phyloP scores from a whole-genome alignment of 2,113 vertebrate genomes.

The Laticauda laticaudata region DNA sequence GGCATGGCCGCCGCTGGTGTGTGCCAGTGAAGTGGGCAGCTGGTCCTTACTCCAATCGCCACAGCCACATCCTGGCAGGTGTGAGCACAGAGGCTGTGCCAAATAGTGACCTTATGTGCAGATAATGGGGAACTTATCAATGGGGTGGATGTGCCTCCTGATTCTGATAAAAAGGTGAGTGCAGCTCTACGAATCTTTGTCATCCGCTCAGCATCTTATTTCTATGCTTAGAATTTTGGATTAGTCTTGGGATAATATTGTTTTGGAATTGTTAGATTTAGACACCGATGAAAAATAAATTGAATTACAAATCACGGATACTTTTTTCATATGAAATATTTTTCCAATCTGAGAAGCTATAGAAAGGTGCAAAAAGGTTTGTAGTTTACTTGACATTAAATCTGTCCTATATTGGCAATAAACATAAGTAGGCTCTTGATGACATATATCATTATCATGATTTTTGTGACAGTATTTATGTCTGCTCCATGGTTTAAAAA shows the following conservation, averaged over 20 bases:
- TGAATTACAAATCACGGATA: background rate
- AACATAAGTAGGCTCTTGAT: background rate
- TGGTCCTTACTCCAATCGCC: too few species aligned
- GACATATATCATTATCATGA: background rate
- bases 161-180: too few species aligned
- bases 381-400: background rate
- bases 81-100: background rate
- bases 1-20: background rate
- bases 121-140: background rate
- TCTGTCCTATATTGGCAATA: too few species aligned
- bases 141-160: too few species aligned
- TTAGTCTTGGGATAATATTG: too few species aligned
- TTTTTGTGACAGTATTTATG: background rate
- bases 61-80: too few species aligned
- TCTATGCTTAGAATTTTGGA: too few species aligned
- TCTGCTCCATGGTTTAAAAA: background rate
- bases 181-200: too few species aligned
- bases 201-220: too few species aligned
- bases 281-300: background rate
- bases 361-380: background rate
- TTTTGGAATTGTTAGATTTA: too few species aligned
- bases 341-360: background rate
- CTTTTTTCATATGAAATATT: background rate
- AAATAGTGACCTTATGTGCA: background rate
- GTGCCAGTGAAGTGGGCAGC: too few species aligned